These are phyloP conservation scores for Scaptomyza caliginosa DNA, from an alignment of 2,888 invertebrate genomes.

Conservation along the genomic window DNA sequence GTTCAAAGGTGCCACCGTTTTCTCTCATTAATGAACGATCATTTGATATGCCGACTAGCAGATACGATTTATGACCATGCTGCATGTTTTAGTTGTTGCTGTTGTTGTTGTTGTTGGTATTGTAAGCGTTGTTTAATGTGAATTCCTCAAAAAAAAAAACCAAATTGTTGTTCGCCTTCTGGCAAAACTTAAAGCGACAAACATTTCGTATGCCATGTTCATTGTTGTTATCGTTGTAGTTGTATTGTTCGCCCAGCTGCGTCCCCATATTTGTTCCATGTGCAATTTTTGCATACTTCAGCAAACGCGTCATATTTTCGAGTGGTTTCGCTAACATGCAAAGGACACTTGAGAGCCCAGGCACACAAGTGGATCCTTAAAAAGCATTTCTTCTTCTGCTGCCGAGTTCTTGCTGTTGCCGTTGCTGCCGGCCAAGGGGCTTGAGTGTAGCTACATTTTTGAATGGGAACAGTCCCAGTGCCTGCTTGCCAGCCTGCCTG, in stretches of 20 bases:
- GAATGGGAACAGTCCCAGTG: slow-evolving; percentile 58
- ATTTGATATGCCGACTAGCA: slow-evolving; percentile 61
- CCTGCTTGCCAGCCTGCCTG: not conserved
- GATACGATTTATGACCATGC: slow-evolving; percentile 48
- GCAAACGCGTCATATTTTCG: slow-evolving; percentile 83
- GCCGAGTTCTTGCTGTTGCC: slow-evolving; percentile 26
- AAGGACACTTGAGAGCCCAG: slow-evolving; percentile 81
- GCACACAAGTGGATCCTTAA: slow-evolving; percentile 82
- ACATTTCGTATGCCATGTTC: slow-evolving; percentile 37
- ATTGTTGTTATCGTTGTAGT: slow-evolving; percentile 14
- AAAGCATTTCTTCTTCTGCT: slow-evolving; percentile 78
- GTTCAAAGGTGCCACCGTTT: slow-evolving; percentile 72
- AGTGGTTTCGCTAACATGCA: slow-evolving; percentile 83
- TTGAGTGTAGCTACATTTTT: slow-evolving; percentile 73
- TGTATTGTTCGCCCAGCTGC: slow-evolving; percentile 41
- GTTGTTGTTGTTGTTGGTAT: slow-evolving; percentile 33
- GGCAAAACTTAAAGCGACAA: slow-evolving; percentile 55
- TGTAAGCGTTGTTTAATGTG: slow-evolving; percentile 36
- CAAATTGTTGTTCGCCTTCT: slow-evolving; percentile 41
- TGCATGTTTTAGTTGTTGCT: not conserved
- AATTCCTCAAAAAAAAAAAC: slow-evolving; percentile 15
- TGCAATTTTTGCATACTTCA: slow-evolving; percentile 83
- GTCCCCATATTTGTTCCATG: slow-evolving; percentile 72
- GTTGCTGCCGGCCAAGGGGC: slow-evolving; percentile 54
- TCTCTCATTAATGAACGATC: slow-evolving; percentile 60